Conservation (phyloP, 2,113 vertebrate genomes). For the Sylvietta virens region DNA sequence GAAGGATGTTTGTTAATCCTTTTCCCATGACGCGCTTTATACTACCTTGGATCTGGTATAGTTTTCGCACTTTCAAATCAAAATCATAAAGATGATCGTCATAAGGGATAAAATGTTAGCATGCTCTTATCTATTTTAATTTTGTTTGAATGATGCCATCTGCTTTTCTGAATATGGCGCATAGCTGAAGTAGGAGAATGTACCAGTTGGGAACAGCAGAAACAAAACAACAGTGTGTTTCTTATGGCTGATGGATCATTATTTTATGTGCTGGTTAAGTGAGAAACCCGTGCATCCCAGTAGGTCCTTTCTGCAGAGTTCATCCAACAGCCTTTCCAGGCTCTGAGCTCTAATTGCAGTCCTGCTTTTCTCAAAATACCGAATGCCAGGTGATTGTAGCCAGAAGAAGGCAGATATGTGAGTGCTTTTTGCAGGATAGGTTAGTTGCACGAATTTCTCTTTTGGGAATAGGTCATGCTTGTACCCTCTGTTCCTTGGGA, state of each 20-base stretch:
- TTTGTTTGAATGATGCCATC: slow-evolving; percentile 46
- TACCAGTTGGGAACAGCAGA: neutral
- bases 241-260: neutral
- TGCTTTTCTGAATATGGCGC: neutral
- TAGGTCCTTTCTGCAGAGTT: neutral
- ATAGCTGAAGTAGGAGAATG: neutral
- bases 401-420: neutral
- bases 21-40: neutral
- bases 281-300: neutral
- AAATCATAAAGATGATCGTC: neutral
- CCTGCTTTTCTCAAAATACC: neutral
- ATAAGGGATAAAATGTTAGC: slow-evolving; percentile 27
- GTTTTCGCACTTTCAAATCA: neutral
- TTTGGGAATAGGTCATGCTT: neutral
- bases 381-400: neutral
- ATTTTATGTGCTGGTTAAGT: neutral
- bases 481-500: neutral
- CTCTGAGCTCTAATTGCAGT: neutral
- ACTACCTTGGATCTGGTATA: neutral
- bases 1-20: neutral
- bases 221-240: neutral
- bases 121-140: slow-evolving; percentile 22
- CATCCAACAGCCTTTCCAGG: neutral
- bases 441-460: neutral
- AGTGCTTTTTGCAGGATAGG: neutral